Conservation (phyloP, 2,888 invertebrate species). For the Drosophila histrio region DNA sequence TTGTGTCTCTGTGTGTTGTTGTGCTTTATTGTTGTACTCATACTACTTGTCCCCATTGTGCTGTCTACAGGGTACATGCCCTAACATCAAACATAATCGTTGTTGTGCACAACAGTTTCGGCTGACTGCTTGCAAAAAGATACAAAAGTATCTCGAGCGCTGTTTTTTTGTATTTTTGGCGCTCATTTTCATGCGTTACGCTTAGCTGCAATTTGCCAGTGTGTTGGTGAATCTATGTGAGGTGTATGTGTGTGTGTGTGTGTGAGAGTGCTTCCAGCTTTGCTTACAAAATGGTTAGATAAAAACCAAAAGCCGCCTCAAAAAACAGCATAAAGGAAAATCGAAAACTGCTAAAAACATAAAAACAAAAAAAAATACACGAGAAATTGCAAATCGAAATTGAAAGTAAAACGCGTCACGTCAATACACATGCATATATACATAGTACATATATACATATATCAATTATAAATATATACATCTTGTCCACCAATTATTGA, state of each 20-base stretch:
- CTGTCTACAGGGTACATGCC: constrained; percentile 22
- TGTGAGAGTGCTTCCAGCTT: constrained; percentile 37
- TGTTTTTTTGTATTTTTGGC: constrained; percentile 37
- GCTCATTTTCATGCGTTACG: constrained; percentile 73
- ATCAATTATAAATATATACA: neutral
- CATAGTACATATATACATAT: neutral
- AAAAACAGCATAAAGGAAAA: constrained; percentile 35
- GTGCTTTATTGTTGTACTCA: neutral
- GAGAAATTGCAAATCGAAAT: constrained; percentile 55
- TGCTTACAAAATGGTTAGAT: constrained; percentile 72
- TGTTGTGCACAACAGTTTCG: constrained; percentile 34
- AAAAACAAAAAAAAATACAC: constrained; percentile 5
- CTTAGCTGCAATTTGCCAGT: constrained; percentile 56
- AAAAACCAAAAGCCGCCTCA: constrained; percentile 50
- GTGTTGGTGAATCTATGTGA: constrained; percentile 6
- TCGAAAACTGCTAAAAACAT: constrained; percentile 41
- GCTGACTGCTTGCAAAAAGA: constrained; percentile 51
- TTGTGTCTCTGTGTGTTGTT: constrained; percentile 2
- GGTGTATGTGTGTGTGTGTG: neutral
- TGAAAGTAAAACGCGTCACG: constrained; percentile 53
- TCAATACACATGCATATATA: constrained; percentile 1
- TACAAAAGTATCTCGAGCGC: constrained; percentile 52
- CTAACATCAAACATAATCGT: constrained; percentile 36
- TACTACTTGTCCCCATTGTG: constrained; percentile 23
- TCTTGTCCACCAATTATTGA: constrained; percentile 26